Conservation (phyloP, 1,140 invertebrate genomes). For the Hypothenemus hampei region DNA sequence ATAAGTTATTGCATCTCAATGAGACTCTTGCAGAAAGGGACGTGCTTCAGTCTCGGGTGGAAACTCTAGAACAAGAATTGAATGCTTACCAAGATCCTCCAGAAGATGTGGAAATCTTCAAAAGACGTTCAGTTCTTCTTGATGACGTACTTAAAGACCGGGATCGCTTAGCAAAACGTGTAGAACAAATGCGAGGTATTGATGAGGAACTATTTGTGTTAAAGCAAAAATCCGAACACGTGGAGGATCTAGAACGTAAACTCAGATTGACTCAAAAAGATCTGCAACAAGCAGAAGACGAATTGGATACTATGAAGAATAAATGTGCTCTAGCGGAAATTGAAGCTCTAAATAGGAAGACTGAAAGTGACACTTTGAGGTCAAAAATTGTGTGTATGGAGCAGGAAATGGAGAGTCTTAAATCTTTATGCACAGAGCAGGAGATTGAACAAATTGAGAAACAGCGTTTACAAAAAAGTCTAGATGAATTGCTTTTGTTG, state of each 20-base stretch:
- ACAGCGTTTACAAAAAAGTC: conserved; percentile 30
- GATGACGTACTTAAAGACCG: conserved; percentile 30
- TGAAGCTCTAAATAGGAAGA: conserved; percentile 20
- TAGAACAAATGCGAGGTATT: conserved; percentile 29
- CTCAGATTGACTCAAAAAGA: conserved; percentile 28
- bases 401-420: conserved; percentile 32
- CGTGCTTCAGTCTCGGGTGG: conserved; percentile 25
- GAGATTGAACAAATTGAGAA: conserved; percentile 35
- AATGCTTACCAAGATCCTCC: conserved; percentile 29
- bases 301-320: conserved; percentile 30
- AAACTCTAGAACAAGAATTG: conserved; percentile 31
- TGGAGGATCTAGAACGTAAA: conserved; percentile 27
- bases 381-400: conserved; percentile 31
- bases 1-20: conserved; percentile 26
- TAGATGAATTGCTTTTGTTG: conserved; percentile 36
- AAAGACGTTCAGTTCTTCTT: conserved; percentile 21
- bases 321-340: conserved; percentile 27
- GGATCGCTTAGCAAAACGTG: conserved; percentile 24
- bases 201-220: conserved; percentile 19
- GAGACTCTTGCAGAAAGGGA: conserved; percentile 32
- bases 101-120: conserved; percentile 32
- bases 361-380: conserved; percentile 23
- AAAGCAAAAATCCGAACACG: conserved; percentile 22
- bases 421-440: conserved; percentile 34
- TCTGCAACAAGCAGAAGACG: conserved; percentile 31